Conservation (phyloP, 2,888 invertebrate species). For the Dione juno region DNA sequence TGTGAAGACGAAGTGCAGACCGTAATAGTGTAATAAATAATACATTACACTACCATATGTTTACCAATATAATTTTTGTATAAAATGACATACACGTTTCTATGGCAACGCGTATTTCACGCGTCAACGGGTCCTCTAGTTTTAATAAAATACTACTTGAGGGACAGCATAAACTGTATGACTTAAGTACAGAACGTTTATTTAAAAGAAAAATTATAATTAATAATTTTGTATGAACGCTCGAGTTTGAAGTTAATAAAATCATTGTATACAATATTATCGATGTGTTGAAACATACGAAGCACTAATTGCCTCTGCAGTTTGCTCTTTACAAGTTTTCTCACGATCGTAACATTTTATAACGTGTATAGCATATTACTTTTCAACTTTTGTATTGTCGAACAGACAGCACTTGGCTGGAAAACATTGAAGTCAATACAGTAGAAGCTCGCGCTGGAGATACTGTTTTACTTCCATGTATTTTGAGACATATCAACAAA, state of each 20-base stretch:
- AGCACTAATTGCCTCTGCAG: background rate
- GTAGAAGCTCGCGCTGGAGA: slow-evolving; percentile 71
- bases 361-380: slow-evolving; percentile 11
- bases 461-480: slow-evolving; percentile 71
- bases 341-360: slow-evolving; percentile 12
- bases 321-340: background rate
- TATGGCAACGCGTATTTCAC: no score
- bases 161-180: no score
- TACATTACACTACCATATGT: no score
- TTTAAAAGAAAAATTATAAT: no score
- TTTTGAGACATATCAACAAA: slow-evolving; percentile 66
- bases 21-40: no score
- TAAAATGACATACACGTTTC: no score
- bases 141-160: no score
- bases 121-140: no score
- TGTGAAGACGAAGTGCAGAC: no score
- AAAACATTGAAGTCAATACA: slow-evolving; percentile 72
- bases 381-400: slow-evolving; percentile 24
- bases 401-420: slow-evolving; percentile 77
- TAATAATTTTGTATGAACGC: no score
- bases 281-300: background rate
- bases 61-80: no score
- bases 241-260: background rate
- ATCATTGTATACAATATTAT: background rate
- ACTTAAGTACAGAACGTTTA: no score